Base-by-base conservation (phyloP, 2,797 vertebrate genomes). In the Simalia tracyae region DNA sequence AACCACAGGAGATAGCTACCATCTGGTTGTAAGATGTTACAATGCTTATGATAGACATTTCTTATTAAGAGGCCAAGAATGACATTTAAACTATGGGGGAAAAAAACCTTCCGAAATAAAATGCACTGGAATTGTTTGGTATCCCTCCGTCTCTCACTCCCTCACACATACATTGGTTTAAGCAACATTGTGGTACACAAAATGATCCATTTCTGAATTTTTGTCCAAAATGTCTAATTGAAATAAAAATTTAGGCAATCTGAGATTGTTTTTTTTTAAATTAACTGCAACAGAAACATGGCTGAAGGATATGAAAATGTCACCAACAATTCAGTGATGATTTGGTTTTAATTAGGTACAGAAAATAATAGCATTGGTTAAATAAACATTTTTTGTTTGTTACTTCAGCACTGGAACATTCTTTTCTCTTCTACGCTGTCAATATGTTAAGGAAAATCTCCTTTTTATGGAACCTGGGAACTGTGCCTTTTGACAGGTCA, bases 281-380 rank as follows among this genome's bases (percentile, higher is more conserved):
- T 96, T 96, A 96, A 92, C 93, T 97, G 92, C 92, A 95, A 95
- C 86, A 96, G 94, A 93, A 95, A 96, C 94, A 96, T 93, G 94
- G 94, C 94, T 96, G 95, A 97, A 91, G 90, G 90, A 96, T 86
- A 92, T 96, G 19, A 93, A 97, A 94, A 46, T 92, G 94, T 91
- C 84, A 89, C 88, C 31, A 91, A 89, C 90, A 96, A 95, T 95
- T 96, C 92, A 94, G 96, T 95, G 93, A 31, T 93, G 96, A 95
- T 93, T 92, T 8, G 87, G 90, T 93, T 95, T 96, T 96, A 93
- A 93, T 96, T 96, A 93, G 94, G 63, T 93, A 84, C 28, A 64
- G 68, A 54, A 59, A 93, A 88, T 42, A 54, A 86, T 88, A 11
- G 24, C 63, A 19, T 76, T 86, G 46, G n/a, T 57, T 63, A 86